phyloP scores from a whole-genome alignment of 2,888 invertebrate genomes.

The Luperina nickerlii region DNA sequence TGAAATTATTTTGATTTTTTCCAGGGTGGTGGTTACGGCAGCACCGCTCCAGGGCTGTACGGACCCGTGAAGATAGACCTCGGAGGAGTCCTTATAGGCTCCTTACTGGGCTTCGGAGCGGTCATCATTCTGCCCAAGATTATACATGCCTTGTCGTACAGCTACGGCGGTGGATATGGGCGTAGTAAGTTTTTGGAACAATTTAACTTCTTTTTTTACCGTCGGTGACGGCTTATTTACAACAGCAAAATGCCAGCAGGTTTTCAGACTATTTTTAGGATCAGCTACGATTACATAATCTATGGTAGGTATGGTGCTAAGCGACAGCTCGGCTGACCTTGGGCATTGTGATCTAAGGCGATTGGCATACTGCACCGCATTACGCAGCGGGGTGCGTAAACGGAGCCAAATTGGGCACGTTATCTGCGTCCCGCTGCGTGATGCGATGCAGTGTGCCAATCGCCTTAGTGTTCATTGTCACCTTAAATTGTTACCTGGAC shows the following conservation, averaged over 20 bases:
- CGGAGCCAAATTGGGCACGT: too few species aligned
- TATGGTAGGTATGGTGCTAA: not conserved
- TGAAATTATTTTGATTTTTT: conserved; percentile 43
- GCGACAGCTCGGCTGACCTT: not conserved
- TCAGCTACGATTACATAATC: too few species aligned
- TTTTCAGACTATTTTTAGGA: not conserved
- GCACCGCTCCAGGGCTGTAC: conserved; percentile 90
- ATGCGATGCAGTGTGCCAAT: too few species aligned
- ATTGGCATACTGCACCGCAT: too few species aligned
- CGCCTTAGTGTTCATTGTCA: too few species aligned
- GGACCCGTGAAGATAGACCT: conserved; percentile 95
- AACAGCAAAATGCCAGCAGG: not conserved
- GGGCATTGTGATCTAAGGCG: too few species aligned
- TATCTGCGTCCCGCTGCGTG: too few species aligned
- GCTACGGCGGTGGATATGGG: conserved; percentile 92
- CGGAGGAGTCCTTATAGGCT: conserved; percentile 95
- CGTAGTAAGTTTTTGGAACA: conserved; percentile 91
- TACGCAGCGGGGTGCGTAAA: too few species aligned
- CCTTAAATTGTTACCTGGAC: too few species aligned
- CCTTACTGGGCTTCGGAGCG: conserved; percentile 95
- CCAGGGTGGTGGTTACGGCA: conserved; percentile 84
- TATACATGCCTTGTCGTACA: conserved; percentile 92
- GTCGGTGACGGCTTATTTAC: not conserved
- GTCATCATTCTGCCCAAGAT: conserved; percentile 95
- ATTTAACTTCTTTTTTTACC: not conserved